Evolutionary conservation across 2,888 invertebrate species (phyloP), one percentile per base, ranked within the genome.

Genomic region (Exephanes ischioxanthus): DNA sequence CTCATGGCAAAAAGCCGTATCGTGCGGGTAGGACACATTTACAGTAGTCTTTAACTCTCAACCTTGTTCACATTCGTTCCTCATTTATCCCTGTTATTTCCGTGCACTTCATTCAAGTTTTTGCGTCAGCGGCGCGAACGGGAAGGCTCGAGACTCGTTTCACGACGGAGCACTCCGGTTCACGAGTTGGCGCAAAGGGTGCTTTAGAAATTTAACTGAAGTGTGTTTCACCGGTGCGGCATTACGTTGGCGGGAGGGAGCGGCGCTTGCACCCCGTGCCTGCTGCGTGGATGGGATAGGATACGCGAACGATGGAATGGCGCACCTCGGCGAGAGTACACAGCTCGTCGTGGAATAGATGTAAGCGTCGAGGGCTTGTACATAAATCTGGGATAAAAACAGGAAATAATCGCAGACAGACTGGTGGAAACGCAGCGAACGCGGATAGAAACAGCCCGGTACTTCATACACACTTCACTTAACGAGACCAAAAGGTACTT

Each of bases 401-500:
- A 37, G 73, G 67, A 75, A 51, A 33, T 41, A 30, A 9, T 14
- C 19, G 41, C 51, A 4, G 58, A 61, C 16, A 33, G 9, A 53
- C 61, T 11, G 45, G 30, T n/a, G 58, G 51, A 55, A 63, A 41
- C 41, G 55, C 37, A 30, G 70, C 16, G 48, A 51, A 75, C 33
- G 19, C 1, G 53, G 70, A 68, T 68, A 61, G 22, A 48, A 58
- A 53, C 63, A 33, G 22, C 22, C 58, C 4, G 45, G 16, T 45
- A 83, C 61, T 72, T 66, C 26, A 33, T 53, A 45, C 11, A 45
- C 26, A 37, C 37, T 67, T 19, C 45, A 41, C 41, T 53, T 11
- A 30, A 70, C 45, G 45, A 51, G 26, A 70, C 14, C 77, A 86
- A 86, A 89, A 88, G 45, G 86, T 87, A 90, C 85, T 87, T 87